phyloP scores from a whole-genome alignment of 23 tunicate genomes.

The Oikopleura albicans region DNA sequence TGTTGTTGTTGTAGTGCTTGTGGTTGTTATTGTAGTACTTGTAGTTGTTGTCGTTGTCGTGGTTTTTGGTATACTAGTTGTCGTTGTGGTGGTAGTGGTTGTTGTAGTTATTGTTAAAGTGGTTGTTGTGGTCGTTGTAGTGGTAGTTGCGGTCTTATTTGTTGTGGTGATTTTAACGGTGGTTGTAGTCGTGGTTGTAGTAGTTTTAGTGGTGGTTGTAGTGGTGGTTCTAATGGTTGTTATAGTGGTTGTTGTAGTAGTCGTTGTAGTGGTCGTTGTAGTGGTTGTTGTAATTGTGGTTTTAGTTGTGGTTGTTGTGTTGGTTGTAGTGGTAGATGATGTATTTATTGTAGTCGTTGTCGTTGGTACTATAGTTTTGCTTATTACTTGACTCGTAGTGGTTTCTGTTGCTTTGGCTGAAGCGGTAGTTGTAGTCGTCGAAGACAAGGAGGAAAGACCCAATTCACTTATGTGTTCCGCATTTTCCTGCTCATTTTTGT shows the following conservation, averaged over 20 bases:
- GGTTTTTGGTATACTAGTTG: too few relatives aligned
- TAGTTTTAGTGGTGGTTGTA: neutral
- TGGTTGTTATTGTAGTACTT: too few relatives aligned
- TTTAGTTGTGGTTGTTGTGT: neutral
- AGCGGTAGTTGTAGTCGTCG: neutral
- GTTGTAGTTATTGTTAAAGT: neutral
- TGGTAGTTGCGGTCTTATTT: neutral
- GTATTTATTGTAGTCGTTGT: neutral
- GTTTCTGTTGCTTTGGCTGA: neutral
- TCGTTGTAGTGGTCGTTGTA: neutral
- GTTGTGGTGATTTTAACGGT: neutral
- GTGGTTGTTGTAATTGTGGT: neutral
- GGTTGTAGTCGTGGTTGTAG: slow-evolving; percentile 6
- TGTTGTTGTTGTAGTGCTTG: too few relatives aligned
- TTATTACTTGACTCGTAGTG: neutral
- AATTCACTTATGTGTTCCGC: too few relatives aligned
- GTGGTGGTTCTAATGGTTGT: neutral
- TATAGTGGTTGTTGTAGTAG: neutral
- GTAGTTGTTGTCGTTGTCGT: too few relatives aligned
- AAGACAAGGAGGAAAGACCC: too few relatives aligned
- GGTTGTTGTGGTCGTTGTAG: slow-evolving; percentile 6
- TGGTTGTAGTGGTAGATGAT: neutral
- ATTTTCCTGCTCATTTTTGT: too few relatives aligned
- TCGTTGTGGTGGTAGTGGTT: too few relatives aligned
- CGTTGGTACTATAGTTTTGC: neutral